Base-by-base conservation (phyloP, 2,888 invertebrate species). In the Cecidostiba fungosa region DNA sequence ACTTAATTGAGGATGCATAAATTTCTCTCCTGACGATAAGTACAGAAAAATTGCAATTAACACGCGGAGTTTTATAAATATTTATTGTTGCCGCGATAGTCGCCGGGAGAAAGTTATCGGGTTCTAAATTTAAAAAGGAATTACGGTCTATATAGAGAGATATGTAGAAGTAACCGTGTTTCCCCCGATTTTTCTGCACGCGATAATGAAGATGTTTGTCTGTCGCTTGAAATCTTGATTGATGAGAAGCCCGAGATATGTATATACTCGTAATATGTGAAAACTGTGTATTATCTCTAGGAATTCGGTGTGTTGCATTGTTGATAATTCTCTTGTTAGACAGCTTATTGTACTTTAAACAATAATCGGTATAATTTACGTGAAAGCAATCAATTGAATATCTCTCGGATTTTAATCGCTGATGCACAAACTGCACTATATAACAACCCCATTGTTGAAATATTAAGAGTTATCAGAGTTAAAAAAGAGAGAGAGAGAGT, bases 1-100 rank as follows among this genome's bases (percentile, higher is more conserved):
- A 23, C 29, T 82, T 39, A 59, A 80, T 72, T 16, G 82, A 83
- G 83, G 77, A 83, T 72, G 77, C 72, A 83, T 83, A 77, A 83
- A 83, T 83, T 72, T 77, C 26, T 19, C 8, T 50, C 3, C 26
- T 8, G 19, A 5, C 50, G 77, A 82, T 82, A 77, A 73, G 19
- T 32, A 26, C n/a, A 50, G 43, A 43, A 62, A 69, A 70, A 70
- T 39, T 16, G 66, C 62, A 66, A 77, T 77, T 77, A 77, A 77
- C 59, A 77, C 26, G 29, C 39, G n/a, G 8, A 36, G 16, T 47
- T 32, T 39, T 77, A 36, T 39, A 77, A 77, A 77, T 77, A 62
- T 77, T 59, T 62, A 77, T 62, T 62, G 26, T 62, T 6, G 5
- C 43, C 26, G 73, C 43, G 43, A 77, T 59, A 62, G 8, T 14